Percentiles rank a stretch among this genome's conserved stretches.
Evolutionary conservation across 2,797 vertebrate species (phyloP).

Genomic region (Anisognathus igniventris): DNA sequence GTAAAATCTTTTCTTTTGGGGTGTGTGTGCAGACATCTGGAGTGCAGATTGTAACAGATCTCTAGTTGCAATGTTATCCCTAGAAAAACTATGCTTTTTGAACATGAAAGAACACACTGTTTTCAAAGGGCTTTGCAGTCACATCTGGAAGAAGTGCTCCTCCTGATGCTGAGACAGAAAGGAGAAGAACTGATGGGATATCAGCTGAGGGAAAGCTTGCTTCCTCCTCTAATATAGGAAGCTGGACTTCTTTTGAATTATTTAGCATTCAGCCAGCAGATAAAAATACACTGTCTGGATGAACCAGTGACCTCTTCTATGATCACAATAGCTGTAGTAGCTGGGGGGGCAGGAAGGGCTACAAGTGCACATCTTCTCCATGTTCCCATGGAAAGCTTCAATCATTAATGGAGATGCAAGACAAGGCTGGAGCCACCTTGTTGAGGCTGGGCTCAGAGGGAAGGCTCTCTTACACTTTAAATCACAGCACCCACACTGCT

Average conservation of each 20-base stretch:
- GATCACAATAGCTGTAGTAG: not conserved
- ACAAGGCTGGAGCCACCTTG: not conserved
- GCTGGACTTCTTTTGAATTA: not conserved
- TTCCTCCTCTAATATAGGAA: not conserved
- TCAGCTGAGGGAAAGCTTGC: not conserved
- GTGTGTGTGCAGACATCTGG: not conserved
- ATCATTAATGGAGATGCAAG: not conserved
- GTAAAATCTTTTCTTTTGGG: not conserved
- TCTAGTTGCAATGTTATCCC: not conserved
- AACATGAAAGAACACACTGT: not conserved
- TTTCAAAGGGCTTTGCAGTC: not conserved
- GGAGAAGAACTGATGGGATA: not conserved
- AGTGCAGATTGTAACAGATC: not conserved
- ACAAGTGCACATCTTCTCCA: not conserved
- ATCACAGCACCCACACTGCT: accelerated
- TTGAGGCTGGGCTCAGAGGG: not conserved
- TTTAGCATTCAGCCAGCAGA: not conserved
- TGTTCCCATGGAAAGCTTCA: not conserved
- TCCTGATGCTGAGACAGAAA: not conserved
- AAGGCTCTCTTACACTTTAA: not conserved
- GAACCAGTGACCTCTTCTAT: not conserved
- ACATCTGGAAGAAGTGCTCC: not conserved
- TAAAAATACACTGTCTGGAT: not conserved
- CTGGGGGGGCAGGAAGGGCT: not conserved
- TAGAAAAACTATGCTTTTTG: not conserved